phyloP scores from a whole-genome alignment of 1,140 invertebrate species.

The Camponotus vicinus region DNA sequence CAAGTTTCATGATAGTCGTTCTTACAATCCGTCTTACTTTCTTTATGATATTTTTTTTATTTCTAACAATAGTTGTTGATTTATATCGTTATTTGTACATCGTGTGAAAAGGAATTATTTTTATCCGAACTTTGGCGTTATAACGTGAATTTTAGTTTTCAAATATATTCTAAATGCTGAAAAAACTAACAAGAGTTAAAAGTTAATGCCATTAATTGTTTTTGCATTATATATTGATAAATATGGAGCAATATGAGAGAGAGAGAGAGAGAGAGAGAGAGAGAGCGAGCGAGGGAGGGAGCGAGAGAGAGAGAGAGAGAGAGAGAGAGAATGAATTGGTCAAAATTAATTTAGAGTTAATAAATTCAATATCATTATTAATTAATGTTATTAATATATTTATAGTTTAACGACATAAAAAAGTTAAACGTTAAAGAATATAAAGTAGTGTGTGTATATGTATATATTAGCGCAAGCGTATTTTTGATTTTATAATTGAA shows the following conservation, averaged over 20 bases:
- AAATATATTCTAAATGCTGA: not conserved
- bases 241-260: not conserved
- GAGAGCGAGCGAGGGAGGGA: too few species aligned
- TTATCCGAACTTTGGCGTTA: not conserved
- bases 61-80: not conserved
- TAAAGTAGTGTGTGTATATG: too few species aligned
- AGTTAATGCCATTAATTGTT: not conserved
- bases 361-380: too few species aligned
- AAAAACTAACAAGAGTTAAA: not conserved
- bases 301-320: too few species aligned
- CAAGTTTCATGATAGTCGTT: constrained; percentile 75
- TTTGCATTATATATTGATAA: not conserved
- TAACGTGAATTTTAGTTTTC: not conserved
- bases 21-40: constrained; percentile 62
- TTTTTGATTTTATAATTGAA: not conserved
- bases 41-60: constrained; percentile 36
- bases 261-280: too few species aligned
- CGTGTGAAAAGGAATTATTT: not conserved
- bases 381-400: too few species aligned
- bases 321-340: not conserved
- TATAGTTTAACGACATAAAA: too few species aligned
- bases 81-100: not conserved
- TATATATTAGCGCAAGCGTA: not conserved
- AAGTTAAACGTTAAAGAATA: too few species aligned
- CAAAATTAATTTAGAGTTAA: not conserved